A percentile compares a stretch with the other conserved stretches of the same genome.
These are phyloP conservation scores for Saimiri boliviensis DNA, from an alignment of 2,113 vertebrate species.

Conservation along the genomic window DNA sequence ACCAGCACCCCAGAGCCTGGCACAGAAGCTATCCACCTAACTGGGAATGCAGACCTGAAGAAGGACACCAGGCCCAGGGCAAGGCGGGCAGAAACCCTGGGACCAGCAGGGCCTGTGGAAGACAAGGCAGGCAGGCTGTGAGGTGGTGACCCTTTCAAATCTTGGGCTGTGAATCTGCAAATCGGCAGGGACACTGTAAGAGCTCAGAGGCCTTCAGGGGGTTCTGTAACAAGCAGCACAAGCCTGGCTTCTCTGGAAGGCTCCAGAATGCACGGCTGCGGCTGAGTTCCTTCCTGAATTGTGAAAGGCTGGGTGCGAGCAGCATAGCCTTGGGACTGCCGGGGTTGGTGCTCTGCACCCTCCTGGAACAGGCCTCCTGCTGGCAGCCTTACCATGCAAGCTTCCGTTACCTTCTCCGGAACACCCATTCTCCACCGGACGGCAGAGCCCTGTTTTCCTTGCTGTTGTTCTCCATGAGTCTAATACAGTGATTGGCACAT, in stretches of 20 bases:
- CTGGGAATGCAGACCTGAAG: background rate
- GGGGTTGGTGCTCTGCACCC: fast-evolving
- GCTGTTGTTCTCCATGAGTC: background rate
- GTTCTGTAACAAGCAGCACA: background rate
- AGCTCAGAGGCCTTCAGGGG: background rate
- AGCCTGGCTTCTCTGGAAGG: background rate
- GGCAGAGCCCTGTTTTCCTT: background rate
- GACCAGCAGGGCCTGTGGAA: fast-evolving
- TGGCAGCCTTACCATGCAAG: background rate
- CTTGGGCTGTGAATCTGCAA: background rate
- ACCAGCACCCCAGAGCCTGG: background rate
- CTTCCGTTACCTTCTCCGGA: background rate
- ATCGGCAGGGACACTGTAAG: too few species aligned
- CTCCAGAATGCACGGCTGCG: fast-evolving
- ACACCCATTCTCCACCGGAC: background rate
- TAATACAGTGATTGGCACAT: too few species aligned
- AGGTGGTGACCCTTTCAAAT: background rate
- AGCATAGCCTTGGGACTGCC: background rate
- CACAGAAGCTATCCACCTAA: background rate
- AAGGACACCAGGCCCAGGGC: background rate
- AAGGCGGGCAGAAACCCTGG: background rate
- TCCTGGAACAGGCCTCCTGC: background rate
- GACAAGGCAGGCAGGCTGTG: background rate
- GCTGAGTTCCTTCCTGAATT: background rate
- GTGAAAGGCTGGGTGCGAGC: background rate